Percentiles rank a stretch among this genome's conserved stretches.
phyloP scores from a whole-genome alignment of 1,140 invertebrate genomes.

The Pseudobourletiella spinata region DNA sequence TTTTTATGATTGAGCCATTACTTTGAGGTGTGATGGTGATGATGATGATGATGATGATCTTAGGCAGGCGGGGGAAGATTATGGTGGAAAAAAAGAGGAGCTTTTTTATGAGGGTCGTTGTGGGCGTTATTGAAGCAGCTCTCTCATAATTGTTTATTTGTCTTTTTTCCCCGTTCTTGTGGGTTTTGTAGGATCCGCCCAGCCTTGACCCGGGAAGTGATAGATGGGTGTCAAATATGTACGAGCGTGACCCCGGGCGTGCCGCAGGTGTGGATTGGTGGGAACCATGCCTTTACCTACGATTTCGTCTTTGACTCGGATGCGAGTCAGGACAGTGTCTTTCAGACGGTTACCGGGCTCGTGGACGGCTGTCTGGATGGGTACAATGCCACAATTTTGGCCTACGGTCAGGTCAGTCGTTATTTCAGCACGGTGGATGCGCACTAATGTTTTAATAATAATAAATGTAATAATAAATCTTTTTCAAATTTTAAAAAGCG shows the following conservation, averaged over 20 bases:
- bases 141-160: background rate
- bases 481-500: too few species aligned
- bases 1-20: background rate
- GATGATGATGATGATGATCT: background rate
- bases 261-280: slow-evolving; percentile 84
- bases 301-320: slow-evolving; percentile 87
- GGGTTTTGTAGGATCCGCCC: slow-evolving; percentile 68
- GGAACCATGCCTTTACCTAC: slow-evolving; percentile 93
- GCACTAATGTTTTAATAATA: background rate
- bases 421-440: too few species aligned
- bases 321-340: slow-evolving; percentile 60
- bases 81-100: too few species aligned
- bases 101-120: too few species aligned
- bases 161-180: background rate
- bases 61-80: too few species aligned
- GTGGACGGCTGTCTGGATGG: slow-evolving; percentile 82
- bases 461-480: too few species aligned
- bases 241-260: slow-evolving; percentile 76
- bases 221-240: slow-evolving; percentile 90
- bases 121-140: too few species aligned
- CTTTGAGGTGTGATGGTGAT: too few species aligned
- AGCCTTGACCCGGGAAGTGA: slow-evolving; percentile 80
- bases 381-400: slow-evolving; percentile 90
- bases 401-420: slow-evolving; percentile 80
- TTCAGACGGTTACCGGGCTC: slow-evolving; percentile 76